Evolutionary conservation across 1,140 invertebrate species (phyloP), one percentile per base, ranked within the genome.

Genomic region (Diachasma alloeum): DNA sequence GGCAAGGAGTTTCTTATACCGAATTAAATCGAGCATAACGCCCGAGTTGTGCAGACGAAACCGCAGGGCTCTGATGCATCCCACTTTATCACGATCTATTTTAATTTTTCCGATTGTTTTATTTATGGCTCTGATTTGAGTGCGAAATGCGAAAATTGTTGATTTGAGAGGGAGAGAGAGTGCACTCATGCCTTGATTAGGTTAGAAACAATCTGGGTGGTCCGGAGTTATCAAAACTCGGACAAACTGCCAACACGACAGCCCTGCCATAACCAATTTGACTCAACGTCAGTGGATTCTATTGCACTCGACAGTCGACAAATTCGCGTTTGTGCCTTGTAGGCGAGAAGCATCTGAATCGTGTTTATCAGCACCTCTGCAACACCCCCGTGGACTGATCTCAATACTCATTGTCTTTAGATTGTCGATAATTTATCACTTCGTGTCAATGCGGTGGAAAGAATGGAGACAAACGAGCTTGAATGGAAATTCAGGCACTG

Each of bases 181-280:
- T 15, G 44, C n/a, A 4, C 4, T 48, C 13, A 48, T 48, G 22
- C 76, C 69, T 79, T 79, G 26, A 72, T 69, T 46, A 76, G 80
- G 78, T 71, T 72, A 53, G 22, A 63, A 19, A 8, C 77, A 42
- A 75, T 74, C 83, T 73, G 83, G 85, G 85, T 87, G 85, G 85
- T 87, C 85, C 68, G 17, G 9, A 53, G 9, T 53, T 8, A 9
- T 63, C 56, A 84, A 81, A 86, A 72, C 73, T 74, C 80, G 80
- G 82, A 86, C 83, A 82, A 86, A 84, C 81, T 83, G 4, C 80
- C 84, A 80, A 86, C 83, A 86, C 81, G 85, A 86, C 85, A 83
- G 75, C 76, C 13, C 84, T 85, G 85, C 83, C 83, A 85, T 81
- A 82, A 74, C 73, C 80, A 79, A 71, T 86, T 84, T 81, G 74